Percentiles rank a stretch among this genome's conserved stretches.
Evolutionary conservation across 1,140 invertebrate species (phyloP).

Genomic region (Eciton burchellii): DNA sequence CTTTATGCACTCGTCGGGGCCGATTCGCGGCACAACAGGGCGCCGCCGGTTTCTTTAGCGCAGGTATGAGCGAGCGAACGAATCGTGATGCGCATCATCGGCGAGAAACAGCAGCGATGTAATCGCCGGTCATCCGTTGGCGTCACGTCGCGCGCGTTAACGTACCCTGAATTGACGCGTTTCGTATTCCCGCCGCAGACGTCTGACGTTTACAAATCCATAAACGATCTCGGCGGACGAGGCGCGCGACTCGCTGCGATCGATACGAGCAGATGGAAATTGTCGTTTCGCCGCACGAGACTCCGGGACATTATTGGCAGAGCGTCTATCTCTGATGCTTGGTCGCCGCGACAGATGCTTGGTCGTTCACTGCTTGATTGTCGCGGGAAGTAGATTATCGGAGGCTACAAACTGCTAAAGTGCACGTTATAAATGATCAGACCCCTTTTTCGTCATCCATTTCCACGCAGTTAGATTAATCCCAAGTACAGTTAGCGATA

Average conservation of each 20-base stretch:
- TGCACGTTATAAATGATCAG: slow-evolving; percentile 20
- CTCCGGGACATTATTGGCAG: slow-evolving; percentile 1
- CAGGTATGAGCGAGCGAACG: slow-evolving; percentile 8
- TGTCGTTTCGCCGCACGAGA: slow-evolving; percentile 19
- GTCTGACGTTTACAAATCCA: slow-evolving; percentile 49
- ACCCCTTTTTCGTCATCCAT: slow-evolving; percentile 1
- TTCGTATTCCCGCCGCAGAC: not conserved
- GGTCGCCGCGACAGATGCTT: slow-evolving; percentile 1
- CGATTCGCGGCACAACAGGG: slow-evolving; percentile 54
- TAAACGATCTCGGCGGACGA: slow-evolving; percentile 30
- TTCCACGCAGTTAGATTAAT: not conserved
- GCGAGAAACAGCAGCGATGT: slow-evolving; percentile 17
- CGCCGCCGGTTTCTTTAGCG: slow-evolving; percentile 49
- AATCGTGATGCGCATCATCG: slow-evolving; percentile 45
- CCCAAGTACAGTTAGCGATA: slow-evolving; percentile 11
- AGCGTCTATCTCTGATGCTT: not conserved
- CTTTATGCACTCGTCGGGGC: slow-evolving; percentile 48
- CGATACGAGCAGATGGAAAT: slow-evolving; percentile 19
- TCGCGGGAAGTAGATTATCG: not conserved
- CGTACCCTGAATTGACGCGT: slow-evolving; percentile 28
- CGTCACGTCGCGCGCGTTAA: slow-evolving; percentile 39
- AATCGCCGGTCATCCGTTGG: slow-evolving; percentile 44
- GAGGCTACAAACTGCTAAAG: not conserved
- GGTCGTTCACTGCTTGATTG: slow-evolving; percentile 18
- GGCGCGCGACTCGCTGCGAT: slow-evolving; percentile 1